phyloP scores from a whole-genome alignment of 2,797 vertebrate species.

The Mus caroli region DNA sequence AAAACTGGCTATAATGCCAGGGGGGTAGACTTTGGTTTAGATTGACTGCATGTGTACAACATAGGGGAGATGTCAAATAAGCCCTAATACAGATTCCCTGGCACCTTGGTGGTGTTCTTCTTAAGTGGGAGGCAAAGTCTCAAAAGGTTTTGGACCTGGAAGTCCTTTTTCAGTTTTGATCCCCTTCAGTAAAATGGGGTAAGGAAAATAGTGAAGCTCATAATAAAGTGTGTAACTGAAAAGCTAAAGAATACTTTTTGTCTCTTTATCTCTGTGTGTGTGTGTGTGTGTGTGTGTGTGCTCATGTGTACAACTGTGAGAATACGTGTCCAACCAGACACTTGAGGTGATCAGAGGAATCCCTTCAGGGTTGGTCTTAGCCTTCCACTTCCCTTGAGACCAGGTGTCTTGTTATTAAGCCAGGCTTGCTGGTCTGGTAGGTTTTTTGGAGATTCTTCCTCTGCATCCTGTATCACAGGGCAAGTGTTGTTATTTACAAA shows the following conservation, averaged over 20 bases:
- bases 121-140: conserved; percentile 49
- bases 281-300: too few relatives aligned
- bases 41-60: conserved; percentile 65
- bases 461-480: not conserved
- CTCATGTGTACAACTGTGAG: not conserved
- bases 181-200: not conserved
- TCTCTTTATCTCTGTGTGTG: not conserved
- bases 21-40: conserved; percentile 64
- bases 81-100: not conserved
- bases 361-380: not conserved
- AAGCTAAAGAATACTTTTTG: conserved; percentile 30
- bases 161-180: conserved; percentile 48
- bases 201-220: not conserved
- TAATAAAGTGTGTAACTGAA: not conserved
- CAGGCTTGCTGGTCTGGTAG: not conserved
- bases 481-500: not conserved
- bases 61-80: conserved; percentile 67
- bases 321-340: not conserved
- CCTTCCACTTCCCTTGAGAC: not conserved
- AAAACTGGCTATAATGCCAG: conserved; percentile 67
- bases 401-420: not conserved
- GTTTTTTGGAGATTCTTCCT: not conserved
- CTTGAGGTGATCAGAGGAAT: not conserved
- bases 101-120: conserved; percentile 27
- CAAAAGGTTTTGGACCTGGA: conserved; percentile 14